Base-by-base conservation (phyloP, 1,140 invertebrate genomes). In the Zaprionus camerounensis region DNA sequence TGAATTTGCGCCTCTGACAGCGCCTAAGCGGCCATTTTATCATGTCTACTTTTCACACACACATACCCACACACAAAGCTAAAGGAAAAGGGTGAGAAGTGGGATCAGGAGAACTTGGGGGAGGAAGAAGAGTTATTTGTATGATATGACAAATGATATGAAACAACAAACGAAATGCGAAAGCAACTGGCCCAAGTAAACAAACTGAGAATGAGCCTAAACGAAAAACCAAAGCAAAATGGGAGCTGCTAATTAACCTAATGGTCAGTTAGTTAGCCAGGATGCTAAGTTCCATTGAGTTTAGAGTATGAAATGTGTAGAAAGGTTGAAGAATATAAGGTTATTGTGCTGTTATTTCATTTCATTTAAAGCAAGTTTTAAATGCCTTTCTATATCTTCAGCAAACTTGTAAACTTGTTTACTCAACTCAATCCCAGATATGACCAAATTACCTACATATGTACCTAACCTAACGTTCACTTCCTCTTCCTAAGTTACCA, bases 1-100 rank as follows among this genome's bases (percentile, higher is more conserved):
- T 78, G 66, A 65, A 69, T 78, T 70, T 66, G 72, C 56, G 71
- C 51, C 72, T 78, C 64, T 85, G 79, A 85, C 80, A 82, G 80
- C 59, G 82, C 79, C 83, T 87, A 87, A 84, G 83, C 83, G 81
- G 81, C 71, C 81, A 87, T 87, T 87, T 88, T 83, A 88, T 87
- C 83, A 88, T 81, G 84, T 88, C 83, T 84, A 76, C 81, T 82
- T 83, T 88, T 70, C 73, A 81, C 68, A 7, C 46, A 71, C 5
- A 70, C 15, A 66, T 9, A 62, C 26, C 49, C 13, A 56, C 44
- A 46, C 22, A 44, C 6, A 17, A 2, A 7, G 2, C 2, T n/a
- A 41, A 6, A 5, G 5, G 1, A 17, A 46, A 17, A 9, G n/a
- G 7, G 41, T 41, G n/a, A 46, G n/a, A n/a, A 15, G 38, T 4